A percentile compares a stretch with the other conserved stretches of the same genome.
phyloP scores from a whole-genome alignment of 1,140 invertebrate species.

The Helicoverpa zea region DNA sequence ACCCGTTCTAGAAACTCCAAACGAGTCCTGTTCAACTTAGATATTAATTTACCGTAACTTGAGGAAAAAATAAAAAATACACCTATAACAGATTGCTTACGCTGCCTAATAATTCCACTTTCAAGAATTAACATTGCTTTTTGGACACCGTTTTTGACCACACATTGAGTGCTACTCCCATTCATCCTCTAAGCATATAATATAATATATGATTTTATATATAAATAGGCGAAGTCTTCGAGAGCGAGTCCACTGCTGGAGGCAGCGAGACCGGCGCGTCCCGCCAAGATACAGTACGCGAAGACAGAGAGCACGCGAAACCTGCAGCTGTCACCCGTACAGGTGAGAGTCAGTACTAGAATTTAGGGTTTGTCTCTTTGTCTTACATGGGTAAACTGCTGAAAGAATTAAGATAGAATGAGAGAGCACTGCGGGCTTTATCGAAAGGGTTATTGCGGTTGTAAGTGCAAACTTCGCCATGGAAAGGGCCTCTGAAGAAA shows the following conservation, averaged over 20 bases:
- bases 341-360: slow-evolving; percentile 63
- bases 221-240: slow-evolving; percentile 72
- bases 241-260: slow-evolving; percentile 74
- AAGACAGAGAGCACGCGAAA: slow-evolving; percentile 81
- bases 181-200: neutral
- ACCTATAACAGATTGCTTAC: neutral
- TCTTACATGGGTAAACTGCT: too few relatives aligned
- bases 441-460: too few relatives aligned
- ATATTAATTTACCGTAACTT: neutral
- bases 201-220: neutral
- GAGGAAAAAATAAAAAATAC: neutral
- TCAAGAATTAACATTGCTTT: neutral
- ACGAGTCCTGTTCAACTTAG: neutral
- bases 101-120: neutral
- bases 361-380: too few relatives aligned
- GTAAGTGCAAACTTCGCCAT: too few relatives aligned
- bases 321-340: slow-evolving; percentile 83
- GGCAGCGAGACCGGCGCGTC: slow-evolving; percentile 72
- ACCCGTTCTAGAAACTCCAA: neutral
- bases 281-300: slow-evolving; percentile 79
- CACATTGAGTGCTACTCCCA: neutral
- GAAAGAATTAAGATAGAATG: too few relatives aligned
- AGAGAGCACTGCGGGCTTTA: too few relatives aligned
- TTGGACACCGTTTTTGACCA: neutral
- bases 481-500: too few relatives aligned